Evolutionary conservation across 1,140 invertebrate species (phyloP).

Genomic region (Zaprionus ghesquierei): DNA sequence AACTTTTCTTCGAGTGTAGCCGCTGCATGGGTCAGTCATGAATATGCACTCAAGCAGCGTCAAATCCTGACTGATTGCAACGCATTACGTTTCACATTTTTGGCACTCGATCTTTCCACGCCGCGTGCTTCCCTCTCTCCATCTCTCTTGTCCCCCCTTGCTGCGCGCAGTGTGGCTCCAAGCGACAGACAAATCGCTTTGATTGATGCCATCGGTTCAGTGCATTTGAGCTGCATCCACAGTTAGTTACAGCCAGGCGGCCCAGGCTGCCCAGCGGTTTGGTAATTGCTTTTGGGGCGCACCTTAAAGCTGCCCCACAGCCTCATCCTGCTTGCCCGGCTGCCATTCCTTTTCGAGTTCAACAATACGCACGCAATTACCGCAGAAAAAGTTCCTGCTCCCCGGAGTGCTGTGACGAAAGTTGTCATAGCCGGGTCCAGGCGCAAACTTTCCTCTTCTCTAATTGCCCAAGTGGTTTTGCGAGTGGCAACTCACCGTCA

Average conservation of each 20-base stretch:
- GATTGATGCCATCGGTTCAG: constrained; percentile 41
- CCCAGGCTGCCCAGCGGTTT: constrained; percentile 8
- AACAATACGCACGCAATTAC: constrained; percentile 79
- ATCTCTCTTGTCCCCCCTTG: background rate
- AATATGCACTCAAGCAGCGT: constrained; percentile 45
- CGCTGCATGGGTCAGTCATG: constrained; percentile 36
- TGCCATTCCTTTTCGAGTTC: constrained; percentile 13
- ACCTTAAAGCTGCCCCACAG: constrained; percentile 23
- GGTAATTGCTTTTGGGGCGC: constrained; percentile 50
- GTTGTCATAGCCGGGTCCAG: constrained; percentile 60
- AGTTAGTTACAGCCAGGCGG: constrained; percentile 32
- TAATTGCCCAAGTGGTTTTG: constrained; percentile 78
- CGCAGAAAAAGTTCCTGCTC: constrained; percentile 65
- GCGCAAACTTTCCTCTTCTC: constrained; percentile 67
- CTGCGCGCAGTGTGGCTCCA: background rate
- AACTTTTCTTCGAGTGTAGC: constrained; percentile 19
- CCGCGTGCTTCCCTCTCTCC: background rate
- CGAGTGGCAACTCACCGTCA: constrained; percentile 57
- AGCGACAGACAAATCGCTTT: constrained; percentile 48
- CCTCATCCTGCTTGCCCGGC: background rate
- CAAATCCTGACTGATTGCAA: constrained; percentile 51
- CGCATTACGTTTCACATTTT: constrained; percentile 49
- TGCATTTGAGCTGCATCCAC: constrained; percentile 43
- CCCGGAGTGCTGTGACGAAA: constrained; percentile 60
- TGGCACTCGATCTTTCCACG: constrained; percentile 42